phyloP scores from a whole-genome alignment of 2,113 vertebrate genomes.

The Petromus typicus region DNA sequence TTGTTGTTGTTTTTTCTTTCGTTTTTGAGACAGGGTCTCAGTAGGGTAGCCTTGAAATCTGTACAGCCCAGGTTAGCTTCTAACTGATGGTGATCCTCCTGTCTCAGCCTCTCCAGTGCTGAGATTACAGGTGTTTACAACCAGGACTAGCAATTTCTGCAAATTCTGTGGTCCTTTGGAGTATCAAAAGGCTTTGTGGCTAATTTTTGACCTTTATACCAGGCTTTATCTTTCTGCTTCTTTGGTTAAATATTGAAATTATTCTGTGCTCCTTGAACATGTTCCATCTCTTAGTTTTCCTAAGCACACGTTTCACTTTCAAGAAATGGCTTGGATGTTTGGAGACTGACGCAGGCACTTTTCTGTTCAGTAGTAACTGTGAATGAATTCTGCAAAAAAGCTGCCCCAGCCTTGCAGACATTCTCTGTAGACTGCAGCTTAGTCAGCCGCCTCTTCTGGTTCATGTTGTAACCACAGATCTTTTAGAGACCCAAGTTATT shows the following conservation, averaged over 20 bases:
- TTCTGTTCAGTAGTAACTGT: not conserved
- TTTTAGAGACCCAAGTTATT: constrained; percentile 20
- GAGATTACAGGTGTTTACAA: not conserved
- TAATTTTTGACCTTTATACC: not conserved
- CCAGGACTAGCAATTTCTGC: not conserved
- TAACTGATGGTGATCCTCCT: not conserved
- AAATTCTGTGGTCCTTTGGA: not conserved
- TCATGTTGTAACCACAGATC: not conserved
- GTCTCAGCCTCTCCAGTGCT: not conserved
- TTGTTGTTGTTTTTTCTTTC: not conserved
- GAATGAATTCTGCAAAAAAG: not conserved
- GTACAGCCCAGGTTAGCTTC: not conserved
- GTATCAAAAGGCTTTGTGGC: not conserved
- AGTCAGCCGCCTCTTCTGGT: not conserved
- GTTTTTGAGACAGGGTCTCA: not conserved
- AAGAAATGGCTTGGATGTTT: not conserved
- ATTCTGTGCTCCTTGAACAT: constrained; percentile 1
- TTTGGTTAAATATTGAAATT: constrained; percentile 24
- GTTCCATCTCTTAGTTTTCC: not conserved
- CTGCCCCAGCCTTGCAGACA: not conserved
- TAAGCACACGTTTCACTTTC: not conserved
- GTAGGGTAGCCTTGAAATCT: not conserved
- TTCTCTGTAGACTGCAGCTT: constrained; percentile 20
- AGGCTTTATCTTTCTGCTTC: not conserved
- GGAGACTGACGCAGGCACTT: not conserved